Base-by-base conservation (phyloP, 1,140 invertebrate species). In the Acromyrmex charruanus region DNA sequence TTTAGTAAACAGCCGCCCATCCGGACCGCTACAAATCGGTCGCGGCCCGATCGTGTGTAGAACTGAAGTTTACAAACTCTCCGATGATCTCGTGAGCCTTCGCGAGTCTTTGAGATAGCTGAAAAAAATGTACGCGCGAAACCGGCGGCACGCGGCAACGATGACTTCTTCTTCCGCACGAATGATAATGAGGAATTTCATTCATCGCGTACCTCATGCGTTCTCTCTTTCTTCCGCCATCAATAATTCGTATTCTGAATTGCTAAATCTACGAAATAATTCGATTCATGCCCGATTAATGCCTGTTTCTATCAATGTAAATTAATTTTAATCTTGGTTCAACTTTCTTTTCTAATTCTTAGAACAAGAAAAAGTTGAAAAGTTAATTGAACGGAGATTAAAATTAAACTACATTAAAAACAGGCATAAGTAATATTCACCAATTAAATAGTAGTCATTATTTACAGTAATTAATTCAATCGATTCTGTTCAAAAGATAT, bases 41-140 rank as follows among this genome's bases (percentile, higher is more conserved):
- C 49, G 21, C 39, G 66, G 9, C 61, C 63, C 39, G 74, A 86
- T 88, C 85, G 39, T 39, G 35, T 39, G 59, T 35, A 44, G 65
- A 59, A 77, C 79, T 81, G 16, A 87, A 94, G 93, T 94, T 93
- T 93, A 92, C 87, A 93, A 93, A 93, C 91, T 93, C 77, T 28
- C 82, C 84, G 82, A n/a, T 88, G 90, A 93, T 92, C 91, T 86
- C 69, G 49, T 63, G 53, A 39, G 49, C 65, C 35, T 21, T 35
- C 65, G 12, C 53, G 59, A 58, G 75, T 28, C 59, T 88, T 86
- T 53, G 25, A 90, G 87, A 87, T 86, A 90, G 87, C 81, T 75
- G 18, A 69, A 63, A 79, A 77, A 84, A 88, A 79, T 88, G 68
- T 58, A 77, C 68, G 58, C 39, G 66, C 66, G 12, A 88, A 88